Evolutionary conservation across 1,140 invertebrate species (phyloP).

Genomic region (Drosophila micromelanica): DNA sequence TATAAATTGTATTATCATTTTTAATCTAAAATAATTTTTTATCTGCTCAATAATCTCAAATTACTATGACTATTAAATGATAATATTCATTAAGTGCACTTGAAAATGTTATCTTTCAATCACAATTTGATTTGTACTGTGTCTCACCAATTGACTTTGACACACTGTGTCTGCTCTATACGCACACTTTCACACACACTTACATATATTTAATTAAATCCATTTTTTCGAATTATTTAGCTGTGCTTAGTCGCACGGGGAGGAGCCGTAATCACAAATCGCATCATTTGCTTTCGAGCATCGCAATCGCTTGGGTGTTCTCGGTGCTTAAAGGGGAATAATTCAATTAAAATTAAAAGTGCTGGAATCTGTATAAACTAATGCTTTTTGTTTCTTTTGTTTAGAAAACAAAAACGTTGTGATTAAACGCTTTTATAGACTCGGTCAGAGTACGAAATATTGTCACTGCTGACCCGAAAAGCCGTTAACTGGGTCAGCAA

Average conservation of each 20-base stretch:
- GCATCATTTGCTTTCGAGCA: constrained; percentile 74
- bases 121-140: neutral
- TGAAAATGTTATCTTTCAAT: neutral
- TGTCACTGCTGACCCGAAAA: constrained; percentile 58
- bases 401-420: constrained; percentile 2
- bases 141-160: neutral
- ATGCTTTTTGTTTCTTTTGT: constrained; percentile 22
- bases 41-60: too few species aligned
- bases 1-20: too few species aligned
- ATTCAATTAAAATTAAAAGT: too few species aligned
- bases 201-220: constrained; percentile 76
- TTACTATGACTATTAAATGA: too few species aligned
- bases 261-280: constrained; percentile 57
- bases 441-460: constrained; percentile 8
- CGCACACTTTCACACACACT: constrained; percentile 28
- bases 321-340: constrained; percentile 28
- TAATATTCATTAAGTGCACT: too few species aligned
- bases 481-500: constrained; percentile 60
- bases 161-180: constrained; percentile 48
- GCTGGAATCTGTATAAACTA: constrained; percentile 17
- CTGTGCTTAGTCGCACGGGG: constrained; percentile 28
- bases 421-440: neutral
- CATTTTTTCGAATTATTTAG: constrained; percentile 43
- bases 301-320: constrained; percentile 53
- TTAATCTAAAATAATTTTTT: too few species aligned